Conservation (phyloP, 2,888 invertebrate genomes). For the Meandrusa payeni region DNA sequence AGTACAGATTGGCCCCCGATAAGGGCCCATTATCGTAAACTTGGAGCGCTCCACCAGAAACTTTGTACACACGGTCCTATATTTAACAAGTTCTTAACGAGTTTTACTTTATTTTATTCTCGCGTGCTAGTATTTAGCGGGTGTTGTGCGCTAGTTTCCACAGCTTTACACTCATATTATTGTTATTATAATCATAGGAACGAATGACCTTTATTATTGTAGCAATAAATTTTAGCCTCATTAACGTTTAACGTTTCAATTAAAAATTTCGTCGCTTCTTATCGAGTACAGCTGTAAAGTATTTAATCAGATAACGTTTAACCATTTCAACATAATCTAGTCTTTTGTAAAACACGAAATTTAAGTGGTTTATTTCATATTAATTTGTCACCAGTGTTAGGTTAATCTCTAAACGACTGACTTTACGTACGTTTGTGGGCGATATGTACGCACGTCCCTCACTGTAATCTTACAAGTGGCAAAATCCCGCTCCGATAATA, state of each 20-base stretch:
- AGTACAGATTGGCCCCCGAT: slow-evolving; percentile 58
- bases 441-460: too few species aligned
- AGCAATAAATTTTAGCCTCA: slow-evolving; percentile 30
- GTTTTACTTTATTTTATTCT: slow-evolving; percentile 53
- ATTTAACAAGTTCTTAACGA: slow-evolving; percentile 47
- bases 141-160: slow-evolving; percentile 36
- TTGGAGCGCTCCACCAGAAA: slow-evolving; percentile 54
- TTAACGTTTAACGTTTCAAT: slow-evolving; percentile 8
- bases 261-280: slow-evolving; percentile 16
- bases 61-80: slow-evolving; percentile 55
- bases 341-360: neutral
- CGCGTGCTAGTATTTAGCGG: slow-evolving; percentile 51
- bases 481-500: too few species aligned
- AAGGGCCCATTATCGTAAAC: slow-evolving; percentile 67
- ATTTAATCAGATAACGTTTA: slow-evolving; percentile 7
- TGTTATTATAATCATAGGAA: slow-evolving; percentile 39
- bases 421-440: too few species aligned
- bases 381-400: too few species aligned
- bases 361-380: too few species aligned
- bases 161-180: slow-evolving; percentile 43
- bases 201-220: slow-evolving; percentile 31
- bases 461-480: too few species aligned
- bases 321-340: neutral
- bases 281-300: slow-evolving; percentile 15
- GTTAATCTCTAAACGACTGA: too few species aligned